A percentile compares a stretch with the other conserved stretches of the same genome.
Conservation (phyloP, 2,888 invertebrate genomes). For the Eupithecia dodoneata region DNA sequence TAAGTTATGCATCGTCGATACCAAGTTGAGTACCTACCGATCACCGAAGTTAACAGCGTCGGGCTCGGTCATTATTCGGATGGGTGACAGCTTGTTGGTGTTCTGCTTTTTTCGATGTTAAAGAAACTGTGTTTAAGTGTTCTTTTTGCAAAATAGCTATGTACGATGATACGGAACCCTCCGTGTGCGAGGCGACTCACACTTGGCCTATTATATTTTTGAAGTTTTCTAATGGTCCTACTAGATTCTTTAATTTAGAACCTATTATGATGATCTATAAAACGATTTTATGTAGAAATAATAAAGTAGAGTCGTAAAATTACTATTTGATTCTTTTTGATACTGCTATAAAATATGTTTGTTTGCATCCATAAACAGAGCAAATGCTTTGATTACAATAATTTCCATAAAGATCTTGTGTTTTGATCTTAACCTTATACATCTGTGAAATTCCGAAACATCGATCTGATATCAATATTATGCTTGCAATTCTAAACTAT, state of each 20-base stretch:
- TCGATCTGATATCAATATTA: neutral
- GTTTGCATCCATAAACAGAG: neutral
- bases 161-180: no score
- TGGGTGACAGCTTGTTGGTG: no score
- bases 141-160: no score
- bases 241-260: neutral
- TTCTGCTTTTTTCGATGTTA: no score
- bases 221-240: neutral
- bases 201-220: neutral
- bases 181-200: no score
- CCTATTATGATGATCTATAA: neutral
- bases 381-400: conserved; percentile 7
- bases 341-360: neutral
- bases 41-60: no score
- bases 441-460: conserved; percentile 5
- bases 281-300: conserved; percentile 3
- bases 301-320: neutral
- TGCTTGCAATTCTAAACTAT: neutral
- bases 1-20: no score
- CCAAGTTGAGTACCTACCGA: no score
- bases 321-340: conserved; percentile 1
- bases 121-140: no score
- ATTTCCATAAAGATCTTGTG: conserved; percentile 20
- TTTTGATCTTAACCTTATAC: conserved; percentile 6
- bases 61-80: no score